Conservation (phyloP, 2,797 vertebrate genomes). For the Cossypha niveicapilla region DNA sequence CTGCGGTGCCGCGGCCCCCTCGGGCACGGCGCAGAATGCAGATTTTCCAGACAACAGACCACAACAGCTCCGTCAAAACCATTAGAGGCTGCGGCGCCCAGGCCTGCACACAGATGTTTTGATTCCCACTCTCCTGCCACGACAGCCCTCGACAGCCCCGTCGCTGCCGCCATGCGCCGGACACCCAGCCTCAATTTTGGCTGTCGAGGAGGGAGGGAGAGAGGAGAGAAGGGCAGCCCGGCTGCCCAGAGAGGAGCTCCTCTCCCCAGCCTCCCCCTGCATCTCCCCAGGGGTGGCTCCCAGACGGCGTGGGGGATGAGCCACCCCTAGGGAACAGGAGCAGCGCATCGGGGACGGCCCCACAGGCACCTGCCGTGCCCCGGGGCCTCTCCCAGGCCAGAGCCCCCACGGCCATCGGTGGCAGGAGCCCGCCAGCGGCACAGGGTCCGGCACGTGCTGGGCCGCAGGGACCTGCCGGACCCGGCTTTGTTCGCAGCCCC, state of each 20-base stretch:
- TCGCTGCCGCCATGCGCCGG: background rate
- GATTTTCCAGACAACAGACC: constrained; percentile 57
- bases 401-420: rapidly evolving
- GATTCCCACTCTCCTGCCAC: constrained; percentile 59
- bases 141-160: constrained; percentile 26
- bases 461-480: background rate
- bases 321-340: background rate
- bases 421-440: rapidly evolving
- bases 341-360: rapidly evolving
- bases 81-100: constrained; percentile 1
- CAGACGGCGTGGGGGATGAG: rapidly evolving
- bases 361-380: rapidly evolving
- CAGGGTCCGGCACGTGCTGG: rapidly evolving
- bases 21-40: constrained; percentile 44
- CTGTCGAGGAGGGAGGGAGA: background rate
- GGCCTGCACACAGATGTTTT: constrained; percentile 55
- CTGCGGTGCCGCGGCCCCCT: constrained; percentile 45
- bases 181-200: background rate
- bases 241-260: background rate
- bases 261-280: no score
- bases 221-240: background rate
- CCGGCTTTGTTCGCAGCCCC: background rate
- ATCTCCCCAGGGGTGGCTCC: background rate
- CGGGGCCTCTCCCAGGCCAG: rapidly evolving
- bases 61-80: constrained; percentile 57